Evolutionary conservation across 2,113 vertebrate species (phyloP), one percentile per base, ranked within the genome.

Genomic region (Eira barbara): DNA sequence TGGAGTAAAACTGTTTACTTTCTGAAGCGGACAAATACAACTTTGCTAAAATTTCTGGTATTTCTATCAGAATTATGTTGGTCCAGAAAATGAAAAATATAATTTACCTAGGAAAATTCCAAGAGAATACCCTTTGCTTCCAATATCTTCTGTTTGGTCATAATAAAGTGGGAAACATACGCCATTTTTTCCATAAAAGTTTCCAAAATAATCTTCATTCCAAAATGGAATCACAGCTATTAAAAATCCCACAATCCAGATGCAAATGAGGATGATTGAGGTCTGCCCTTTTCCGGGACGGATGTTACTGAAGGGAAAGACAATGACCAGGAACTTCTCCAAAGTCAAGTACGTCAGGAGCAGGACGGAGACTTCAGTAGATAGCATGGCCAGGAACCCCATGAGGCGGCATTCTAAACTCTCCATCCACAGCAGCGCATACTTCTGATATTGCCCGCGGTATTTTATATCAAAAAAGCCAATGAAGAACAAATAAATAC

Each of bases 141-240:
- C 98, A 74, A 96, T 98, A 95, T 99, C 99, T 98, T 99, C 99
- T 96, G 98, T 98, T 97, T 98, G 98, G 97, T 99, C 99, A 25
- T 99, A 99, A 98, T 99, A 99, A 93, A 99, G 98, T 29, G 99
- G 99, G 92, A 99, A 99, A 95, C 99, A 99, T 42, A 99, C 99
- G 14, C 99, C 99, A 65, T 99, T 99, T 92, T 98, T 98, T 49
- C 99, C 99, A 25, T 99, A 99, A 98, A 99, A 99, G 94, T 99
- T 99, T 94, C 99, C 99, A 97, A 99, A 99, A 94, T 99, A 95
- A 0, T 99, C 98, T 57, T 99, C 98, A 10, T 99, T 98, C 97
- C 99, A 98, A 42, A 99, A 98, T 6, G 99, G 99, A 82, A 99
- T 97, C 11, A 97, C 97, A 3, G 99, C 99, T 31, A 99, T 99